phyloP scores from a whole-genome alignment of 1,140 invertebrate species.

The Teleopsis dalmanni region DNA sequence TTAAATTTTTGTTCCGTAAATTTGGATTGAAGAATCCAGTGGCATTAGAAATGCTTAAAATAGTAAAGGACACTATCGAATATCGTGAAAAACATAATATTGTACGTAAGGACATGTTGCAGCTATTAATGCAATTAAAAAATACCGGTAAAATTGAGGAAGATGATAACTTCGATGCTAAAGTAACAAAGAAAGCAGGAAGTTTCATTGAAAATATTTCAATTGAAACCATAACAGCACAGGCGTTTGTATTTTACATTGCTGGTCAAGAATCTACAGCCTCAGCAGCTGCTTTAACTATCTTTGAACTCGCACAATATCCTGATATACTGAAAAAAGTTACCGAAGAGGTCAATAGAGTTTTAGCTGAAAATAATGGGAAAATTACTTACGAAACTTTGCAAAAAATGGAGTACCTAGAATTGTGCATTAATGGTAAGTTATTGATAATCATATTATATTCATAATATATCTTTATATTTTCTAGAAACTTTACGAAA shows the following conservation, averaged over 20 bases:
- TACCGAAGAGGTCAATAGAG: slow-evolving; percentile 49
- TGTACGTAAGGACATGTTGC: slow-evolving; percentile 49
- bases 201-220: slow-evolving; percentile 25
- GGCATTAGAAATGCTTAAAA: slow-evolving; percentile 19
- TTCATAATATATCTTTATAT: not conserved
- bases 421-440: slow-evolving; percentile 44
- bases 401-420: slow-evolving; percentile 51
- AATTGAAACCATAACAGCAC: slow-evolving; percentile 49
- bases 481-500: slow-evolving; percentile 51
- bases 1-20: slow-evolving; percentile 18
- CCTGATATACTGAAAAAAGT: slow-evolving; percentile 52
- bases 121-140: slow-evolving; percentile 49
- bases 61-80: slow-evolving; percentile 50
- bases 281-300: slow-evolving; percentile 51
- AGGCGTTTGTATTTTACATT: slow-evolving; percentile 57
- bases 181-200: slow-evolving; percentile 12
- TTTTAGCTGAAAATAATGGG: slow-evolving; percentile 40
- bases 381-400: slow-evolving; percentile 50
- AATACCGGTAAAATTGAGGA: slow-evolving; percentile 42
- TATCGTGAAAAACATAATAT: slow-evolving; percentile 47
- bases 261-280: slow-evolving; percentile 69
- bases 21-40: slow-evolving; percentile 21
- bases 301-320: slow-evolving; percentile 54
- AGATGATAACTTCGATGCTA: slow-evolving; percentile 24
- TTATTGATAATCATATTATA: not conserved